These are phyloP conservation scores for Clinocottus analis DNA, from an alignment of 2,113 vertebrate species.

Conservation along the genomic window DNA sequence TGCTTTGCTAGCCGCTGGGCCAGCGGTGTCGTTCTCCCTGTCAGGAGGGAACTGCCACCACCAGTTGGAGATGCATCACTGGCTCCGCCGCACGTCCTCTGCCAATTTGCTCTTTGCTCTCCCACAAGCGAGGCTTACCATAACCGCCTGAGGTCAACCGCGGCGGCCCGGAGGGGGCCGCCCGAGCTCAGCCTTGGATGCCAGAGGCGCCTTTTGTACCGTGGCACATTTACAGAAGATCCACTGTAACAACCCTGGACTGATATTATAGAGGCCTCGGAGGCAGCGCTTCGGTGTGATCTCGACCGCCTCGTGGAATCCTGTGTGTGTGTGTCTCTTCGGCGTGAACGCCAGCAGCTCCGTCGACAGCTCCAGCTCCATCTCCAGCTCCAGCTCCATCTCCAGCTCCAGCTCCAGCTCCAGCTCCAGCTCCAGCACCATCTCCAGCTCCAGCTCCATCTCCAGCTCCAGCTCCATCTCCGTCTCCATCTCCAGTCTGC, in stretches of 20 bases:
- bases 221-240: slow-evolving; percentile 12
- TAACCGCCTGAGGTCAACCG: slow-evolving; percentile 42
- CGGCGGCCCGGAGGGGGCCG: slow-evolving; percentile 9
- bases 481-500: background rate
- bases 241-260: slow-evolving; percentile 7
- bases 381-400: too few relatives aligned
- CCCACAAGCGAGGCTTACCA: slow-evolving; percentile 24
- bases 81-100: slow-evolving; percentile 7
- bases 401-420: too few relatives aligned
- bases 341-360: background rate
- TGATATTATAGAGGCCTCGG: background rate
- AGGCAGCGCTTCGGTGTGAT: slow-evolving; percentile 4
- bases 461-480: too few relatives aligned
- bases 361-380: background rate
- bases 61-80: slow-evolving; percentile 37
- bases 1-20: background rate
- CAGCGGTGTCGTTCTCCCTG: background rate
- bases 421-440: background rate
- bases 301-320: background rate
- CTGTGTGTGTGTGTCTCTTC: background rate
- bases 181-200: slow-evolving; percentile 12
- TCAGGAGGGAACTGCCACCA: slow-evolving; percentile 30
- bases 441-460: too few relatives aligned
- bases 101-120: slow-evolving; percentile 20
- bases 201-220: slow-evolving; percentile 19